These are phyloP conservation scores for Orycteropus afer DNA, from an alignment of 2,113 vertebrate genomes.

Conservation along the genomic window DNA sequence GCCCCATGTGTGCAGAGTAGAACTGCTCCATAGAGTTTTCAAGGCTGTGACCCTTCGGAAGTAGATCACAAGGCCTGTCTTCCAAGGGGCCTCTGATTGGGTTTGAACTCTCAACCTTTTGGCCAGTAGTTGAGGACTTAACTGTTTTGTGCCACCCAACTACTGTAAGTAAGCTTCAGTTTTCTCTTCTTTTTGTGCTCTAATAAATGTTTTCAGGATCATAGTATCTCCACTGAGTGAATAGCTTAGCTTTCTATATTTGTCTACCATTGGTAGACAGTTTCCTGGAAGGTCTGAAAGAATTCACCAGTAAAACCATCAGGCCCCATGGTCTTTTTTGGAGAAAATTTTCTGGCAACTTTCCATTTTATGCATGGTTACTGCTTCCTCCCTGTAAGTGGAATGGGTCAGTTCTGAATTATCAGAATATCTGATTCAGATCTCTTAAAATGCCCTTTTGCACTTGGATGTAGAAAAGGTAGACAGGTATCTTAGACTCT, in stretches of 20 bases:
- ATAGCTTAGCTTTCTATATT: neutral
- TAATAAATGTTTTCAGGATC: neutral
- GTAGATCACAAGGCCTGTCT: neutral
- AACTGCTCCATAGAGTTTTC: neutral
- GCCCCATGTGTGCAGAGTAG: neutral
- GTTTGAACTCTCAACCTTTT: too few species aligned
- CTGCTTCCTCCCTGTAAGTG: neutral
- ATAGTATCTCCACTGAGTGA: neutral
- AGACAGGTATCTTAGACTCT: neutral
- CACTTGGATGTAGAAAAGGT: neutral
- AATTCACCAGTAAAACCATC: constrained; percentile 34
- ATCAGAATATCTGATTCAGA: neutral
- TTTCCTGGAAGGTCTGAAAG: constrained; percentile 21
- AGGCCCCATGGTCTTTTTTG: neutral
- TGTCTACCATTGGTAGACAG: neutral
- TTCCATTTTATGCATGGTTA: neutral
- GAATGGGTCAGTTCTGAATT: neutral
- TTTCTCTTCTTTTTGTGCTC: neutral
- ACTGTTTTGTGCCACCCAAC: neutral
- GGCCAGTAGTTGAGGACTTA: neutral
- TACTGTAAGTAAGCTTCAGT: neutral
- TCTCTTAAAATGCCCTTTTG: neutral
- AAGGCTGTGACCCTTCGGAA: neutral
- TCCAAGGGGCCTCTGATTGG: neutral
- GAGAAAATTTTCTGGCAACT: neutral